Percentiles rank a stretch among this genome's conserved stretches.
phyloP scores from a whole-genome alignment of 2,797 vertebrate genomes.

The Gephyroberyx darwinii region DNA sequence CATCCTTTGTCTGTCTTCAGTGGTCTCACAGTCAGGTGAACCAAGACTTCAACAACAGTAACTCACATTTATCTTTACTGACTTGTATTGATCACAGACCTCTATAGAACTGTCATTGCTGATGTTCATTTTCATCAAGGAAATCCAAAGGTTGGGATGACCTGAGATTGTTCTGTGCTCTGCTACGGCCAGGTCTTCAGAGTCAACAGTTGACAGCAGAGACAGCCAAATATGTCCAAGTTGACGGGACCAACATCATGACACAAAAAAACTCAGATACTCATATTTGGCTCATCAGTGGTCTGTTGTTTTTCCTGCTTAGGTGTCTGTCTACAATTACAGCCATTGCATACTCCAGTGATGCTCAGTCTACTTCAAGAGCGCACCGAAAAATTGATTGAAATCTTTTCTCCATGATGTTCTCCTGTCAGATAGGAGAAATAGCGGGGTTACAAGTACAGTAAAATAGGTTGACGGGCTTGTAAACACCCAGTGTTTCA shows the following conservation, averaged over 20 bases:
- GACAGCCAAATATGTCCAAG: too few relatives aligned
- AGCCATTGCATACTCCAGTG: too few relatives aligned
- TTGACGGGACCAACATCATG: too few relatives aligned
- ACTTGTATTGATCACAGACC: not conserved
- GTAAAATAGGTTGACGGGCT: conserved; percentile 33
- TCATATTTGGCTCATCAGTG: too few relatives aligned
- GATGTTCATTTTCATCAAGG: not conserved
- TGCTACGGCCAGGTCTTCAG: not conserved
- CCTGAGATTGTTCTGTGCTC: not conserved
- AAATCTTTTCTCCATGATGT: conserved; percentile 4
- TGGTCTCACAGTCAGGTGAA: not conserved
- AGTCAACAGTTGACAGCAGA: not conserved
- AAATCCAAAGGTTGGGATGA: not conserved
- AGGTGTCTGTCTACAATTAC: too few relatives aligned
- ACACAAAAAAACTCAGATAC: too few relatives aligned
- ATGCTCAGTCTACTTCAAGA: too few relatives aligned
- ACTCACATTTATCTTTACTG: not conserved
- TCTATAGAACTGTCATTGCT: not conserved
- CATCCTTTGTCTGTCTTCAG: not conserved
- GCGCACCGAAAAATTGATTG: not conserved
- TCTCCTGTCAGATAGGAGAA: conserved; percentile 6
- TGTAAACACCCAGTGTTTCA: conserved; percentile 28
- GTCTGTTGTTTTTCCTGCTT: too few relatives aligned
- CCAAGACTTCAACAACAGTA: not conserved
- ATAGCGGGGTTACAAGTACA: not conserved